Base-by-base conservation (phyloP, 2,113 vertebrate species). In the Camelus bactrianus region DNA sequence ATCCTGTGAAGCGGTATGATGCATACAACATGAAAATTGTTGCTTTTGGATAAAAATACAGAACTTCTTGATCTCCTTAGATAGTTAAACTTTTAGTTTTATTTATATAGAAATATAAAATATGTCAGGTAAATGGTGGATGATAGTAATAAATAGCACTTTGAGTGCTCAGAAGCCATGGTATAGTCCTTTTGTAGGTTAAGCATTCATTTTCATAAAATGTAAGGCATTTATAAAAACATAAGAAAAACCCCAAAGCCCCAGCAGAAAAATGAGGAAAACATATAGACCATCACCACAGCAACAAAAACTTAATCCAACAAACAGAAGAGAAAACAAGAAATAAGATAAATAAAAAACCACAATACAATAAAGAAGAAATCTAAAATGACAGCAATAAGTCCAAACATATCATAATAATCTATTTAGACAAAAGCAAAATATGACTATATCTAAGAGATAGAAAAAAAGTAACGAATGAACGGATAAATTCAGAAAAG, bases 191-290 rank as follows among this genome's bases (percentile, higher is more conserved):
- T 85, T 80, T 75, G 69, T 13, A 24, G 30, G 8, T 75, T 94
- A 60, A 69, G 50, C 24, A 76, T 86, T 89, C 26, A 24, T 85
- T 95, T 97, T 88, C 22, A 9, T 83, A 83, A 91, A 32, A n/a
- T 58, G 5, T 50, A 80, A 75, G 75, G 15, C 52, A 84, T 20
- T 89, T 89, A 77, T 69, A 58, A 24, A 95, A 88, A 84, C 42
- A 9, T n/a, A 80, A 85, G 86, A 65, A 76, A 85, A 96, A 89
- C 35, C n/a, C 20, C 64, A 60, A 80, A 82, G 30, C 30, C 30
- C 11, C 12, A 20, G 38, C 19, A 72, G 70, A 35, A 50, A 91
- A 87, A 30, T 83, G 38, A 58, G 65, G 16, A 85, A 69, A 77
- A 69, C 52, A 89, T 5, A 46, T 87, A 91, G 62, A 65, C 30